Evolutionary conservation across 64 coral and sea anemone genomes (phyloP), one percentile per base, ranked within the genome.

Genomic region (Dendrophyllia cribrosa): DNA sequence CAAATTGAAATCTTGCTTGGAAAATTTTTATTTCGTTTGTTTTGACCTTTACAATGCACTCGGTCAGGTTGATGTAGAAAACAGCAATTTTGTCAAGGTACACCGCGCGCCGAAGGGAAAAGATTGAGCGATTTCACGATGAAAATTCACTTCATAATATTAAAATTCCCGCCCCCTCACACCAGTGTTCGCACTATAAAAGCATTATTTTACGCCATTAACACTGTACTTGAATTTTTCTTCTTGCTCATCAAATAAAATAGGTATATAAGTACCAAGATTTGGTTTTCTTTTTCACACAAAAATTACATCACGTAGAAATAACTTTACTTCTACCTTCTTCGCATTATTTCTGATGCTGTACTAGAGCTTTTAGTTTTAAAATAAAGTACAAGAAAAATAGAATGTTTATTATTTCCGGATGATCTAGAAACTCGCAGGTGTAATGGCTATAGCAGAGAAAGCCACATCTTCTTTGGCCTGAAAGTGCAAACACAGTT

Each of bases 131-230:
- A 65, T 48, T 50, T 50, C 8, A 50, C 45, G 46, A 55, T 50
- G 45, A 49, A 50, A 67, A 68, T 46, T 19, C 44, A 22, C 15
- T 20, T 12, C 15, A 19, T 84, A 51, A 84, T 84, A 49, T 67
- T 46, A 3, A 23, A 51, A 13, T 22, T 48, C 5, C 80, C 80
- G 58, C 80, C 61, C 59, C 63, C 80, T 51, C 60, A 48, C 60
- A 68, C 20, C 45, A 4, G 72, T 50, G 72, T 7, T 45, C 48
- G 15, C 72, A 17, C 9, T 21, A 68, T 67, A 84, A 67, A 22
- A 67, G 60, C 80, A 67, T 67, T 65, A 82, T 65, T 82, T 64
- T 46, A 65, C 79, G 34, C 26, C 67, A 84, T 84, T 84, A 84
- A 66, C 80, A 84, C 80, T 84, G 12, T 19, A 20, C 16, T n/a